phyloP scores from a whole-genome alignment of 2,113 vertebrate genomes.

The Indri indri region DNA sequence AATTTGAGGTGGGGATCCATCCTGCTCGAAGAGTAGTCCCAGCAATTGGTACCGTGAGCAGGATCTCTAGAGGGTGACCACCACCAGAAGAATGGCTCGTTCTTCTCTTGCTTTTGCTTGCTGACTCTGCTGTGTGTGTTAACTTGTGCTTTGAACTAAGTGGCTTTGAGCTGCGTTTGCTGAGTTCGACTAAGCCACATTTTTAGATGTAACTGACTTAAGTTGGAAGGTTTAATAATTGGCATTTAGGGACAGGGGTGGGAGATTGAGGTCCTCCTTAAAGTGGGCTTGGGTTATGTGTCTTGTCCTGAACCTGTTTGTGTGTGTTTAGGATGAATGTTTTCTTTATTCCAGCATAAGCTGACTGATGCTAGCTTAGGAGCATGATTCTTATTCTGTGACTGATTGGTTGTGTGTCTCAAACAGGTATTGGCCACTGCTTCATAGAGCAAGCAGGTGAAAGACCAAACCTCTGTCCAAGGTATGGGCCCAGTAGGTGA shows the following conservation, averaged over 20 bases:
- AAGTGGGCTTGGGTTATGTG: background rate
- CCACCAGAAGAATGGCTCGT: too few species aligned
- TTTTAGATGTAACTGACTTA: background rate
- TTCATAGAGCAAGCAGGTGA: background rate
- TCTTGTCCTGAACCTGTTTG: background rate
- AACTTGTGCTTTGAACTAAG: background rate
- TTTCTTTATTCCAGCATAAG: background rate
- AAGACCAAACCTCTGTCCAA: background rate
- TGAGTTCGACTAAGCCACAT: background rate
- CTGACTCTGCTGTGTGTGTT: too few species aligned
- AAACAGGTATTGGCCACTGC: background rate
- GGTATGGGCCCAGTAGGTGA: too few species aligned
- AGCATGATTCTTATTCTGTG: background rate
- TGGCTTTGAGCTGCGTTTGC: background rate
- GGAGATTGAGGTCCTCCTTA: background rate
- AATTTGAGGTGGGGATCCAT: too few species aligned
- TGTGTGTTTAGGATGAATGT: background rate
- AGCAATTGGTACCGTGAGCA: background rate
- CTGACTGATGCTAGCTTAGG: too few species aligned
- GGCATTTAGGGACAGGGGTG: background rate
- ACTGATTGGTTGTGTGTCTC: background rate
- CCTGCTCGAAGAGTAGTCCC: background rate
- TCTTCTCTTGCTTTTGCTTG: background rate
- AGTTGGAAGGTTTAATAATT: background rate
- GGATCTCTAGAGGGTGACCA: too few species aligned